phyloP scores from a whole-genome alignment of 2,888 invertebrate species.

The Nowickia ferox region DNA sequence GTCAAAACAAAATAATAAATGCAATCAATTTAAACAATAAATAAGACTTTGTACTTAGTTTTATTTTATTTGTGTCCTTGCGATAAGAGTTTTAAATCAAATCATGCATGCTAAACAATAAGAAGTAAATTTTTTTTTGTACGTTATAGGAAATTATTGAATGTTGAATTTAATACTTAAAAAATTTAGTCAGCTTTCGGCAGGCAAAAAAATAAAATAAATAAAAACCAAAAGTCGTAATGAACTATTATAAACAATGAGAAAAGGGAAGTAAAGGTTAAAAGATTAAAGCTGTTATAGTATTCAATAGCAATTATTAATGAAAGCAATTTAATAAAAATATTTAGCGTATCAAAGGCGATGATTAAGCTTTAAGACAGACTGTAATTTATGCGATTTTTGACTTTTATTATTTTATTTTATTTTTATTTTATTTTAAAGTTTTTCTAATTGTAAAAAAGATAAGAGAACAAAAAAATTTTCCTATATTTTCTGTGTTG shows the following conservation, averaged over 20 bases:
- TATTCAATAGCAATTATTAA: not conserved
- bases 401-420: too few species aligned
- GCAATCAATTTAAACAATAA: not conserved
- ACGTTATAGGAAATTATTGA: not conserved
- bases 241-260: too few species aligned
- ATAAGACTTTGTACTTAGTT: conserved; percentile 52
- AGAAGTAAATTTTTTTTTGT: not conserved
- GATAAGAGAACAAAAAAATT: too few species aligned
- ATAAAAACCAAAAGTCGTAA: not conserved
- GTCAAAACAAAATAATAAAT: not conserved
- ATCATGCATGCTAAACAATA: not conserved
- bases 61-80: conserved; percentile 13
- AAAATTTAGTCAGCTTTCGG: conserved; percentile 6
- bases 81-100: conserved; percentile 35
- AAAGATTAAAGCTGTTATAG: not conserved
- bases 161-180: not conserved
- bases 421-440: too few species aligned
- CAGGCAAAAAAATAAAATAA: not conserved
- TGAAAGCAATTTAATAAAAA: too few species aligned
- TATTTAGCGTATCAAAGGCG: too few species aligned
- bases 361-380: too few species aligned
- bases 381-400: too few species aligned
- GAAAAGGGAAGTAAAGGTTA: not conserved
- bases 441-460: too few species aligned
- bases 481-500: too few species aligned